These are phyloP conservation scores for Microcebus jonahi DNA, from an alignment of 2,113 vertebrate species.

Conservation along the genomic window DNA sequence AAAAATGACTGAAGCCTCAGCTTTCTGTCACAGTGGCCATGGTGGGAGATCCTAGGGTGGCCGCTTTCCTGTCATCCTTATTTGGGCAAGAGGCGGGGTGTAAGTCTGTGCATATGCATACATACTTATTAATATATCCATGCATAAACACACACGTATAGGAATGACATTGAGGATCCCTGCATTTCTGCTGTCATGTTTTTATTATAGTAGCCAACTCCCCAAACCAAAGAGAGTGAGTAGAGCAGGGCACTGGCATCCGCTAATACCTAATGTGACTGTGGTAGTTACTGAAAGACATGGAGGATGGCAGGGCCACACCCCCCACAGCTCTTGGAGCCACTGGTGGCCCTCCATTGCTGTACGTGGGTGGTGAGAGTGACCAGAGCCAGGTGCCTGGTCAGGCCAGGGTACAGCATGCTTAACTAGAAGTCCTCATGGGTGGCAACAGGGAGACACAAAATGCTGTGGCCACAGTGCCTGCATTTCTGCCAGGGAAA, in stretches of 20 bases:
- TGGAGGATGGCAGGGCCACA: background rate
- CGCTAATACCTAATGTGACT: accelerated
- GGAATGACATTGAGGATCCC: background rate
- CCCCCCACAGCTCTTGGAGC: too few species aligned
- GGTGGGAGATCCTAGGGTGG: background rate
- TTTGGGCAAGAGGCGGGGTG: background rate
- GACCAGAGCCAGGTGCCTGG: too few species aligned
- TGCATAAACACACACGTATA: background rate
- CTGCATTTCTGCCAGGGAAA: too few species aligned
- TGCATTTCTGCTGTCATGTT: too few species aligned
- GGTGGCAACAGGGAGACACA: too few species aligned
- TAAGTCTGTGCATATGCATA: too few species aligned
- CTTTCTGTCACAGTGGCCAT: background rate
- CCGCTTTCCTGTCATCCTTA: background rate
- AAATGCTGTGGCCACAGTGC: too few species aligned
- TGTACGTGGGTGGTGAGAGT: too few species aligned
- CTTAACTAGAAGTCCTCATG: too few species aligned
- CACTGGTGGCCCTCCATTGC: too few species aligned
- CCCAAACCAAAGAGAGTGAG: background rate
- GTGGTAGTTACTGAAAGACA: too few species aligned
- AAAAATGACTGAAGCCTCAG: background rate
- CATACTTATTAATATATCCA: background rate
- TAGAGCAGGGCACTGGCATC: accelerated
- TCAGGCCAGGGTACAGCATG: too few species aligned
- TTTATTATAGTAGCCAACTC: background rate